Base-by-base conservation (phyloP, 2,797 vertebrate genomes). In the Mallotus villosus region DNA sequence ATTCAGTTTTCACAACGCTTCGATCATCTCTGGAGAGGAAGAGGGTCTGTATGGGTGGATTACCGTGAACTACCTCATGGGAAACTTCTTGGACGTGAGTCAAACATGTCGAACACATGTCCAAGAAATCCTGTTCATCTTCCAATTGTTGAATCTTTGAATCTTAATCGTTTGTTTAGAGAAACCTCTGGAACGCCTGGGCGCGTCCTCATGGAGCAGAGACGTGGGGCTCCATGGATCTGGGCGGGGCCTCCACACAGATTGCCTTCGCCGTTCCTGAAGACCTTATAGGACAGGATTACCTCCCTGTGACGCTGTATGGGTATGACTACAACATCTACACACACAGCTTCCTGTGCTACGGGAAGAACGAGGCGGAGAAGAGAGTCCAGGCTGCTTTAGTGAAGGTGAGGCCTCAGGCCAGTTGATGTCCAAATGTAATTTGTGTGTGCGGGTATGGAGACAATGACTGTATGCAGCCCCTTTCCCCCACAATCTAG, bases 31-130 rank as follows among this genome's bases (percentile, higher is more conserved):
- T 57, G 97, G 96, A 71, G 92, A 95, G 87, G 95, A 99, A 79
- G 97, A 98, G 90, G 97, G 97, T 59, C 88, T 98, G 21, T 99
- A 97, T 71, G 97, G 97, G 75, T 99, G 97, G 97, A 94, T 99
- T 89, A 98, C 97, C 1, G 96, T 95, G 92, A 99, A 99, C 93
- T 99, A 99, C 92, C 92, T 99, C 88, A 93, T 92, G 94, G 97
- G 93, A 66, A 98, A 97, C 88, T 96, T 98, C 84, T 75, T 96
- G 74, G 92, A 98, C 94, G 97, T 98, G 87, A 88, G 51, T 55
- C 51, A 55, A n/a, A 55, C 51, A 3, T n/a, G n/a, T 12, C 21
- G 16, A 51, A 49, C 16, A 66, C 0, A 2, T 27, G 17, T 32
- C 17, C 12, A 67, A 11, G 46, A 32, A 17, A 55, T 55, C 19